phyloP scores from a whole-genome alignment of 1,140 invertebrate genomes.

The Zophobas atratus region DNA sequence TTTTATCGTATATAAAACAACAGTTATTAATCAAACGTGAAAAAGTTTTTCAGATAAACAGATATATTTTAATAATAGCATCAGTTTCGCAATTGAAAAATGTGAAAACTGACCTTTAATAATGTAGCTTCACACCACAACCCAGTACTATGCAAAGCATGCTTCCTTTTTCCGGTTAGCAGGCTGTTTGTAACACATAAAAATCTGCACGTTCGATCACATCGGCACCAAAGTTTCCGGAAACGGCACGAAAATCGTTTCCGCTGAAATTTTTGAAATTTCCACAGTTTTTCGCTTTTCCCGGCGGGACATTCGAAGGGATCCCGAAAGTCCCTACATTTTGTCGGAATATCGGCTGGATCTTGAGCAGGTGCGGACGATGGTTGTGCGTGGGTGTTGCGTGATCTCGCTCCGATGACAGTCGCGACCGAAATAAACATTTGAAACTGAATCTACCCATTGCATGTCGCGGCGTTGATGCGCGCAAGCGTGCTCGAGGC shows the following conservation, averaged over 20 bases:
- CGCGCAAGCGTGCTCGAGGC: slow-evolving; percentile 33
- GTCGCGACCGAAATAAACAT: slow-evolving; percentile 44
- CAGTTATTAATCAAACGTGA: not conserved
- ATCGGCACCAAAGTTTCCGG: slow-evolving; percentile 39
- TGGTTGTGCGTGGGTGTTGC: slow-evolving; percentile 13
- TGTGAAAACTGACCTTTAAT: slow-evolving; percentile 44
- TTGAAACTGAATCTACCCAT: slow-evolving; percentile 39
- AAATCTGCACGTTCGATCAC: slow-evolving; percentile 25
- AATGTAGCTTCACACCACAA: slow-evolving; percentile 39
- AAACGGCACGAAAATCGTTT: slow-evolving; percentile 16
- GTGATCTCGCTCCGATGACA: slow-evolving; percentile 25
- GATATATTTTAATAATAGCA: too few relatives aligned
- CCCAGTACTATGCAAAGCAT: slow-evolving; percentile 44
- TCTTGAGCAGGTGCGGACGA: slow-evolving; percentile 21
- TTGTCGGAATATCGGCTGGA: slow-evolving; percentile 25
- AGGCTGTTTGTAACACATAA: not conserved
- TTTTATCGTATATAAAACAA: too few relatives aligned
- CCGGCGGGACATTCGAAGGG: not conserved
- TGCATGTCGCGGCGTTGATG: slow-evolving; percentile 17
- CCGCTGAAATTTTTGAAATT: slow-evolving; percentile 13
- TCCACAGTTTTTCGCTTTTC: slow-evolving; percentile 11
- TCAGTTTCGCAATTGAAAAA: slow-evolving; percentile 16
- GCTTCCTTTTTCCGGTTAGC: slow-evolving; percentile 43
- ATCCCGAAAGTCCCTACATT: slow-evolving; percentile 37
- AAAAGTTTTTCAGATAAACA: too few relatives aligned